These are phyloP conservation scores for Volucella inanis DNA, from an alignment of 2,888 invertebrate species.

Conservation along the genomic window DNA sequence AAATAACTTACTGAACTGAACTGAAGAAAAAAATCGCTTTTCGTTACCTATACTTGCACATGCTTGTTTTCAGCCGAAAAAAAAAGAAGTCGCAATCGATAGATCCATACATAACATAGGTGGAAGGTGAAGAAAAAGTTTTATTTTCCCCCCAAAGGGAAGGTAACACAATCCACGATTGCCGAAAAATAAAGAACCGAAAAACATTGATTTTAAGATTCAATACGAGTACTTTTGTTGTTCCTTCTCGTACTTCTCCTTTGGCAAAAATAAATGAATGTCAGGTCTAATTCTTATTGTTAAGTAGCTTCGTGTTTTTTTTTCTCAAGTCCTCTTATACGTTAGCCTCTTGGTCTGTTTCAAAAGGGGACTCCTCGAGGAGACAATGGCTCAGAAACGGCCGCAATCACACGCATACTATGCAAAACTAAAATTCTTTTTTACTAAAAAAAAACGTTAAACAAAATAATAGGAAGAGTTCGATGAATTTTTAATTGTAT, in stretches of 20 bases:
- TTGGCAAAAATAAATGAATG: background rate
- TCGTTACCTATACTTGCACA: slow-evolving; percentile 36
- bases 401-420: no score
- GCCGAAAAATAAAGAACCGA: background rate
- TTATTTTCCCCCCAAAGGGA: background rate
- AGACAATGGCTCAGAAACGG: slow-evolving; percentile 9
- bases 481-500: slow-evolving; percentile 62
- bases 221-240: slow-evolving; percentile 26
- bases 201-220: slow-evolving; percentile 28
- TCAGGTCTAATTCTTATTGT: slow-evolving; percentile 43
- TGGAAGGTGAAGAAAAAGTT: slow-evolving; percentile 23
- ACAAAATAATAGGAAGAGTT: slow-evolving; percentile 26
- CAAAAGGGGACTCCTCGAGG: slow-evolving; percentile 11
- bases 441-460: background rate
- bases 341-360: background rate
- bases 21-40: slow-evolving; percentile 15
- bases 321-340: background rate
- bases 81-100: slow-evolving; percentile 27
- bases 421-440: background rate
- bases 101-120: slow-evolving; percentile 5
- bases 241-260: background rate
- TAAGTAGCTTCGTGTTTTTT: background rate
- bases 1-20: slow-evolving; percentile 5
- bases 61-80: slow-evolving; percentile 6
- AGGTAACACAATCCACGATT: background rate